phyloP scores from a whole-genome alignment of 2,888 invertebrate species.

The Omphaloscelis lunosa region DNA sequence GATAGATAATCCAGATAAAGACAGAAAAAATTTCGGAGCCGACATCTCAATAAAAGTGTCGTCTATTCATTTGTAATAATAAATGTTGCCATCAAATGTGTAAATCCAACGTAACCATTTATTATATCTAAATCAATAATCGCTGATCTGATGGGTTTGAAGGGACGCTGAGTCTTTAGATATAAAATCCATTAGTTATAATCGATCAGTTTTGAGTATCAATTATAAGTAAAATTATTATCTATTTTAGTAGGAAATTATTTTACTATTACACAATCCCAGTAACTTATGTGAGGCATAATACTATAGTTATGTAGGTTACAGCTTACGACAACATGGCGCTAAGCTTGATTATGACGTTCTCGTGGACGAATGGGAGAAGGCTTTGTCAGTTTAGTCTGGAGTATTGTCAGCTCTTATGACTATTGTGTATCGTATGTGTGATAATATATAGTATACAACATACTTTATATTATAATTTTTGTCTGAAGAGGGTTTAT shows the following conservation, averaged over 20 bases:
- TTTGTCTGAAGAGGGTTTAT: too few relatives aligned
- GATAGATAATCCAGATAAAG: neutral
- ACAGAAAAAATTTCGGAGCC: neutral
- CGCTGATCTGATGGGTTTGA: neutral
- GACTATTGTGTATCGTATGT: too few relatives aligned
- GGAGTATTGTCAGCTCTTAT: too few relatives aligned
- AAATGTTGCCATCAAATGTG: neutral
- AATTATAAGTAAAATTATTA: neutral
- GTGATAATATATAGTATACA: too few relatives aligned
- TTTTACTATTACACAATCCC: neutral
- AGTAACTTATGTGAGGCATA: neutral
- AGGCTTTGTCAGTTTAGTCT: too few relatives aligned
- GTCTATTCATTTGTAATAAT: slow-evolving; percentile 1
- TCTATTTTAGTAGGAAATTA: too few relatives aligned
- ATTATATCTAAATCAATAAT: slow-evolving; percentile 20
- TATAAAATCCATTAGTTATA: neutral
- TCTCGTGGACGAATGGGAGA: too few relatives aligned
- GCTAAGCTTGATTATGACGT: too few relatives aligned
- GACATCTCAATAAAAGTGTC: slow-evolving; percentile 30
- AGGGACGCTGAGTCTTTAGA: neutral
- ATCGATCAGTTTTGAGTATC: neutral
- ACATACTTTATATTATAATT: too few relatives aligned
- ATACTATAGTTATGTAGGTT: neutral
- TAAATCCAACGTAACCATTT: neutral
- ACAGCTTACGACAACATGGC: neutral